Conservation (phyloP, 2,888 invertebrate species). For the Caenorhabditis doughertyi region DNA sequence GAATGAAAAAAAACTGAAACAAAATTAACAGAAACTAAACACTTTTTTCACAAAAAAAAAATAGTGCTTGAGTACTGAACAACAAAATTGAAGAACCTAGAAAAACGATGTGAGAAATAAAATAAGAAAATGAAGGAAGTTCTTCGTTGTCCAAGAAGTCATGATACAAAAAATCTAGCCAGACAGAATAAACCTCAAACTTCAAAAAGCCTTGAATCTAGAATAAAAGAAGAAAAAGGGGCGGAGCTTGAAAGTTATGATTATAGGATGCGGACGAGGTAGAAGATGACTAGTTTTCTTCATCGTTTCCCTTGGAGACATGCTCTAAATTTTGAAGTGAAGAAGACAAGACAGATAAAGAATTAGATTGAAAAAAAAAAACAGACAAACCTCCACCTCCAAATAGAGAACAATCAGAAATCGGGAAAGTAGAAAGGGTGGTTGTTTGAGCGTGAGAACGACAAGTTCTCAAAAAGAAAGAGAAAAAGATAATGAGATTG, state of each 20-base stretch:
- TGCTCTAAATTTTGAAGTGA: background rate
- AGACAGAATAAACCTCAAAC: background rate
- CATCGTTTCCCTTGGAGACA: constrained; percentile 14
- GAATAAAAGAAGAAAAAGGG: constrained; percentile 11
- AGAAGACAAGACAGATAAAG: background rate
- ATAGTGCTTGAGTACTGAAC: too few relatives aligned
- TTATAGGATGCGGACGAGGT: constrained; percentile 2
- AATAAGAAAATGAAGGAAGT: background rate
- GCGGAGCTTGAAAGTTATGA: constrained; percentile 11
- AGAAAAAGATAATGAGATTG: constrained; percentile 24
- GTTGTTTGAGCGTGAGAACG: constrained; percentile 9
- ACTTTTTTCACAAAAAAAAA: too few relatives aligned
- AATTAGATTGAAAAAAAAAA: background rate
- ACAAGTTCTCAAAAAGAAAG: background rate
- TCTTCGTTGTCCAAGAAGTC: background rate
- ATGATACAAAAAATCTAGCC: background rate
- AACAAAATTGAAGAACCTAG: too few relatives aligned
- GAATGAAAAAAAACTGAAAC: background rate
- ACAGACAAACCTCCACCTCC: background rate
- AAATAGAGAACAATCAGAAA: constrained; percentile 4
- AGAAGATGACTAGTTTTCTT: background rate
- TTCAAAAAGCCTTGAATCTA: too few relatives aligned
- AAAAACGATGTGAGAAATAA: too few relatives aligned
- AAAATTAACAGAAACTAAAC: background rate
- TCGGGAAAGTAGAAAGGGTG: background rate